A percentile compares a stretch with the other conserved stretches of the same genome.
phyloP scores from a whole-genome alignment of 2,888 invertebrate genomes.

The Adelphocoris suturalis region DNA sequence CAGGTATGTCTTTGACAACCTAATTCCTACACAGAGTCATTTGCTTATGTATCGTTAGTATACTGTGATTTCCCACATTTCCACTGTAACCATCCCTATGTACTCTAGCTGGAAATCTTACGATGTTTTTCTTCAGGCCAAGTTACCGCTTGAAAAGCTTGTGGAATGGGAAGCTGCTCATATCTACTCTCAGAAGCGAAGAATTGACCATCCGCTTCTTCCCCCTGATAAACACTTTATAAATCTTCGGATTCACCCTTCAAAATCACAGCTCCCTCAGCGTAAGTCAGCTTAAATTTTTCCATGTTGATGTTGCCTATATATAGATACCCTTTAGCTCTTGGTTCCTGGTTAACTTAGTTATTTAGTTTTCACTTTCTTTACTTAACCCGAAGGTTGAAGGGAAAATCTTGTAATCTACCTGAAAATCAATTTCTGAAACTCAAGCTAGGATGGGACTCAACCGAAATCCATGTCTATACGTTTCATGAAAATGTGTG shows the following conservation, averaged over 20 bases:
- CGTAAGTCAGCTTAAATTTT: not conserved
- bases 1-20: conserved; percentile 16
- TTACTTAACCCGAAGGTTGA: too few relatives aligned
- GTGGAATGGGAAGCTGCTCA: conserved; percentile 69
- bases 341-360: not conserved
- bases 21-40: not conserved
- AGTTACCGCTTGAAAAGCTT: conserved; percentile 60
- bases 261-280: conserved; percentile 63
- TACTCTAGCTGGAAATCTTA: not conserved
- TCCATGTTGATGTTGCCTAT: too few relatives aligned
- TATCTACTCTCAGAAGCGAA: conserved; percentile 59
- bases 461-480: too few relatives aligned
- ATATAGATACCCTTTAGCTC: not conserved
- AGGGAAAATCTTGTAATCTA: too few relatives aligned
- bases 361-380: too few relatives aligned
- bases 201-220: conserved; percentile 35
- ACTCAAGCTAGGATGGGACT: too few relatives aligned
- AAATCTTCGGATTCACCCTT: conserved; percentile 60
- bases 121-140: conserved; percentile 40
- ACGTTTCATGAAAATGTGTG: too few relatives aligned
- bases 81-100: too few relatives aligned
- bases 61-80: too few relatives aligned
- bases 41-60: too few relatives aligned
- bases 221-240: conserved; percentile 65
- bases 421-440: too few relatives aligned